Evolutionary conservation across 2,888 invertebrate genomes (phyloP), one percentile per base, ranked within the genome.

Genomic region (Mesochorus sp.): DNA sequence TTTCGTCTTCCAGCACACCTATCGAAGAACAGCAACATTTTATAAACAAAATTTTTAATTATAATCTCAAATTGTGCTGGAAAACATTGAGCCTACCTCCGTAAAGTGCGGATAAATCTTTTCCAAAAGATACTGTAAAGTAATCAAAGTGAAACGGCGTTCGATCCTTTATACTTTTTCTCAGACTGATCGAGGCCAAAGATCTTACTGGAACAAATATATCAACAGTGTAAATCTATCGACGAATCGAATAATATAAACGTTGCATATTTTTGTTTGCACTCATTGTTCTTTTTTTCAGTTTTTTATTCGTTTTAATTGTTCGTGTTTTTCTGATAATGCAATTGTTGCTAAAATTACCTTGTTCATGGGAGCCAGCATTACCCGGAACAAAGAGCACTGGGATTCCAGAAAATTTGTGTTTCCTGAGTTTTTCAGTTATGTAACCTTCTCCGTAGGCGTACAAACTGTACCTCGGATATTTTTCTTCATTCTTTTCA

Each of bases 341-440:
- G 47, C 1, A 17, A 8, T 0, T 1, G 31, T 10, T 3, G 14
- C 49, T 1, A 57, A 70, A 37, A 86, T n/a, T n/a, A 93, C 94
- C 96, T 94, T 98, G 98, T 92, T 96, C 97, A 87, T 96, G 95
- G 44, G 98, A 98, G 0, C 99, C 99, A 49, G 96, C 96, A 92
- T 98, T 99, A 8, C 99, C 99, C 12, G 98, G 99, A 73, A 99
- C 93, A 92, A 97, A 99, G 57, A 99, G 92, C 0, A 99, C 97
- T 3, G 99, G 99, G 53, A 98, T 95, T 0, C 99, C 99, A 87
- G 93, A 93, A 91, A 97, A 97, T 88, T 94, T 93, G 93, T 94
- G 94, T 87, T 94, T 94, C 80, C 96, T 92, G 0, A 95, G 93
- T 84, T 92, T 94, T 85, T 95, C 94, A 0, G 95, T 95, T 59